A percentile compares a stretch with the other conserved stretches of the same genome.
Conservation (phyloP, 2,797 vertebrate genomes). For the Limnodromus scolopaceus region DNA sequence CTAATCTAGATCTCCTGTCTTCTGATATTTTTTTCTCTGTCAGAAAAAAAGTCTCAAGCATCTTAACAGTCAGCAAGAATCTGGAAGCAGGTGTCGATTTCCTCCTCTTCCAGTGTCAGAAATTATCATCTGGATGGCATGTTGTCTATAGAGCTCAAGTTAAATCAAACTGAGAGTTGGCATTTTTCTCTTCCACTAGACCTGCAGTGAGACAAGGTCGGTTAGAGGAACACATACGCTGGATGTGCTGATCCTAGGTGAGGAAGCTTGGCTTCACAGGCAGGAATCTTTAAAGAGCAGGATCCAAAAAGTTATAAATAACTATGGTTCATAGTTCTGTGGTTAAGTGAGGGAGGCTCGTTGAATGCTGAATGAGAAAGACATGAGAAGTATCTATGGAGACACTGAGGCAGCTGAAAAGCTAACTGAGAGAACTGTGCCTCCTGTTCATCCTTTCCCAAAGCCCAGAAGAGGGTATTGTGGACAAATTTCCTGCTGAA, state of each 20-base stretch:
- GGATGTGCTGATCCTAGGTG: rapidly evolving
- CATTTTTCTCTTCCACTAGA: neutral
- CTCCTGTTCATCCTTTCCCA: neutral
- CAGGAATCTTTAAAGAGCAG: neutral
- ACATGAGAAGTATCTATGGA: neutral
- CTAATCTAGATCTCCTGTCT: neutral
- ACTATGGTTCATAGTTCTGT: neutral
- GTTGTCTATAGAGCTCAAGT: constrained; percentile 7
- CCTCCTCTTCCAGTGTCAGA: constrained; percentile 3
- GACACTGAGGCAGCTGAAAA: neutral
- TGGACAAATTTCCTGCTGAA: neutral
- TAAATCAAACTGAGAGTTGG: neutral
- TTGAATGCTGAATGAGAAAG: neutral
- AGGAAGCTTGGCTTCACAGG: neutral
- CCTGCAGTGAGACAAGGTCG: neutral
- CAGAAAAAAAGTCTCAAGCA: neutral
- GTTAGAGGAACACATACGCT: neutral
- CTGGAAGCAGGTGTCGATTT: constrained; percentile 9
- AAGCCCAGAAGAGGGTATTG: neutral
- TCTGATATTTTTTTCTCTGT: neutral
- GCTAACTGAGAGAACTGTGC: neutral
- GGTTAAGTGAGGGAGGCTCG: neutral
- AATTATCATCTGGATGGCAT: neutral
- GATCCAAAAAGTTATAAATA: neutral
- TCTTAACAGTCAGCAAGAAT: neutral